phyloP scores from a whole-genome alignment of 1,140 invertebrate genomes.

The Frieseomelitta varia region DNA sequence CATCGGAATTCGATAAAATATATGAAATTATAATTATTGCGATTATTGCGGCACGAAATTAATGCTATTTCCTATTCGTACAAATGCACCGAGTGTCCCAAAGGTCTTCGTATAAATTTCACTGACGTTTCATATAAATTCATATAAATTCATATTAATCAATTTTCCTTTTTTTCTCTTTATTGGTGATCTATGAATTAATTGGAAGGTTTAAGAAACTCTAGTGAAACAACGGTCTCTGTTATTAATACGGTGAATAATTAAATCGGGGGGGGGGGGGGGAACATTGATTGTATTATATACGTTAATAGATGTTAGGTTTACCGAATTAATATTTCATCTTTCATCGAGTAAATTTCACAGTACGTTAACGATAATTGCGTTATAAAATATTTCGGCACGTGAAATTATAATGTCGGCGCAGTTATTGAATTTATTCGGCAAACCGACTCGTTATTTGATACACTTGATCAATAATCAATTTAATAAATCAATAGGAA shows the following conservation, averaged over 20 bases:
- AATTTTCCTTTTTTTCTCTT: no score
- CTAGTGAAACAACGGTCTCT: no score
- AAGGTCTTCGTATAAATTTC: not conserved
- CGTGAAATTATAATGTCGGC: not conserved
- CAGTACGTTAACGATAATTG: not conserved
- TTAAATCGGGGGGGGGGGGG: no score
- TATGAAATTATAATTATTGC: slow-evolving; percentile 1
- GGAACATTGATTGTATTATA: not conserved
- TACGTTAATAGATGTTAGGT: not conserved
- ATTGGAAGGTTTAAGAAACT: no score
- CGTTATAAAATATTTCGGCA: not conserved
- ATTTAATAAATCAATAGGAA: not conserved
- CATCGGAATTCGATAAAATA: not conserved
- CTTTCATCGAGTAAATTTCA: not conserved
- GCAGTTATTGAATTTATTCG: not conserved
- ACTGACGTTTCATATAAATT: not conserved
- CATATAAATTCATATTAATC: no score
- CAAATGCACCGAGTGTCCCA: not conserved
- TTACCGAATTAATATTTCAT: not conserved
- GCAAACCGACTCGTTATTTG: not conserved
- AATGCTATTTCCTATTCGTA: not conserved
- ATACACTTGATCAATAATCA: not conserved
- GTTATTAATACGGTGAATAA: not conserved
- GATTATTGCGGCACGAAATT: not conserved
- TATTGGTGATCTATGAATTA: no score